Evolutionary conservation across 2,797 vertebrate genomes (phyloP), one percentile per base, ranked within the genome.

Genomic region (Helarctos malayanus): DNA sequence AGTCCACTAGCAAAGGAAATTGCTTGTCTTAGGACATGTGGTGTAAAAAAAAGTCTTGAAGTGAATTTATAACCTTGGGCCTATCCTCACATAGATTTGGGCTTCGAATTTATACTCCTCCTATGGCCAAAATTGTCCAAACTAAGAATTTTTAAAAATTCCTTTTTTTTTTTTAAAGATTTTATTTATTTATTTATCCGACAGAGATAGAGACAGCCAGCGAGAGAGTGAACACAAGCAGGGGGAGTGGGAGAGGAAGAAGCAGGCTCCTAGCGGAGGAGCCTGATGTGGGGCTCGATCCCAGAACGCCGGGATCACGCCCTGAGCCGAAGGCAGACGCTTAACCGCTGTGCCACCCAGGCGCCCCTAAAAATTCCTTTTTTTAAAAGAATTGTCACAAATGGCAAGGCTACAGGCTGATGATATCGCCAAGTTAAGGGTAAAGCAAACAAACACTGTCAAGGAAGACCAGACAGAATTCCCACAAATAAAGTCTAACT

Each of bases 21-120:
- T 29, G 23, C n/a, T 29, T 47, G 13, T 47, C 92, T 71, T 13
- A 16, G 56, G n/a, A n/a, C 32, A 41, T 59, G 59, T 2, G 32
- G 41, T 25, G 19, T 65, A n/a, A 41, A 76, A 56, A 81, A 69
- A 52, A 10, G 61, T 65, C 10, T 94, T 29, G 14, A 6, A 61
- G 69, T 80, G 35, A 68, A 79, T 89, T 83, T n/a, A 65, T 86
- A 79, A 93, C 65, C 41, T 32, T 54, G n/a, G 38, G 71, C 15
- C 57, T 81, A 4, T 41, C 65, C 65, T 88, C 82, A 78, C 76
- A 73, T n/a, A 81, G 56, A 69, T 16, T 52, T 83, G 63, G 41
- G 52, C 57, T 91, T 94, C 91, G 27, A 93, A 54, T 80, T 76
- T 38, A 95, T 15, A 82, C 6, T 78, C 63, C 19, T 86, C 85